Base-by-base conservation (phyloP, 2,888 invertebrate genomes). In the Dromius quadrimaculatus region DNA sequence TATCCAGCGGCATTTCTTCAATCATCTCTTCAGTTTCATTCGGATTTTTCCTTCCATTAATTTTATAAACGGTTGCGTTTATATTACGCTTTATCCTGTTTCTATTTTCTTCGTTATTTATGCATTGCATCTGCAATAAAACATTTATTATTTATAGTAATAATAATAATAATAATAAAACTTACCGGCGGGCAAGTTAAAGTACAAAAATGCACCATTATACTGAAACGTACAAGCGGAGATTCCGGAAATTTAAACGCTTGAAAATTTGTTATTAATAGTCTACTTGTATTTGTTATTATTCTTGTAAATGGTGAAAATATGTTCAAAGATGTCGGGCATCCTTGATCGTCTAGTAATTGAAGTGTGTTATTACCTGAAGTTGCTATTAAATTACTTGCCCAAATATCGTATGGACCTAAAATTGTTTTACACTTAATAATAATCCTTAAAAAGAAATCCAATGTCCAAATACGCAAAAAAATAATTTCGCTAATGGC, bases 221-320 rank as follows among this genome's bases (percentile, higher is more conserved):
- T 89, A 76, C 91, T 90, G 78, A 95, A 95, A 73, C 91, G 86
- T 0, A 95, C 92, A 3, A 92, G 86, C 23, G 92, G 89, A n/a
- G 94, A 92, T 8, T 91, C 89, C 0, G 93, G 90, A 82, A 95
- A 95, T 73, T 94, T 92, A 81, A 95, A 95, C 0, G 94, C 95
- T 78, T 91, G 90, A 80, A 94, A 94, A 15, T 86, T 85, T 2
- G 89, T 87, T 0, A 85, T 82, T 13, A 92, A 80, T 43, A 86
- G 77, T 73, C 77, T 82, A 1, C 78, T 78, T 2, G 78, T 77
- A 1, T 77, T 76, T 0, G 78, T 80, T 13, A 76, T 77, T 2
- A 81, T 72, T 75, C 85, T 85, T 50, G 79, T 80, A 41, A 87
- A 76, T 0, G 81, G 79, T 1, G 87, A 86, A 74, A 87, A 87